A percentile compares a stretch with the other conserved stretches of the same genome.
phyloP scores from a whole-genome alignment of 2,888 invertebrate genomes.

The Thysanoteuthis rhombus region DNA sequence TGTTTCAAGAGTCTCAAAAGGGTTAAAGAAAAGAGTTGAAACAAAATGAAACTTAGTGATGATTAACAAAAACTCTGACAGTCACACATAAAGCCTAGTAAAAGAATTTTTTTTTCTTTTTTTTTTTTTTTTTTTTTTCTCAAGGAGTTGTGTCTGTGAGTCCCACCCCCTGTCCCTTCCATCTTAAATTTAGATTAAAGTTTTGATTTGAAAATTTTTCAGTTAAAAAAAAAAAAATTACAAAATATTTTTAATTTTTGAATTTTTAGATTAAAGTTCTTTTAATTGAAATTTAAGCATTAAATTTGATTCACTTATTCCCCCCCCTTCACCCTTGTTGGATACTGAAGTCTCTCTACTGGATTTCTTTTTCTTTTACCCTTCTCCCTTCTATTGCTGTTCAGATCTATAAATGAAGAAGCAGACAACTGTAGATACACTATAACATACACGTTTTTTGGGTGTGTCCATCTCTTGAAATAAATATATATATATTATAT shows the following conservation, averaged over 20 bases:
- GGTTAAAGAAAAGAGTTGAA: not conserved
- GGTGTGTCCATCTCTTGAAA: not conserved
- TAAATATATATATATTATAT: not conserved
- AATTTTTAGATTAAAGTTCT: not conserved
- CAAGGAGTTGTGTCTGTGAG: not conserved
- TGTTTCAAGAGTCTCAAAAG: too few relatives aligned
- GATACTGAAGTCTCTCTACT: not conserved
- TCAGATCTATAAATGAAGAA: constrained; percentile 12
- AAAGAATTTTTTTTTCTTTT: not conserved
- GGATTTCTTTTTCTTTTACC: not conserved
- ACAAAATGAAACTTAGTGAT: not conserved
- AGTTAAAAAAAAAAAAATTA: too few relatives aligned
- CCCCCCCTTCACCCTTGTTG: not conserved
- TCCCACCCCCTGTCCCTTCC: not conserved
- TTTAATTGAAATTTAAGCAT: not conserved
- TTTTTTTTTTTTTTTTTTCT: not conserved
- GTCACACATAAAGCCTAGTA: not conserved
- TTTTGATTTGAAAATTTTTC: not conserved
- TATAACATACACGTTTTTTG: constrained; percentile 12
- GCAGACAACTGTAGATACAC: not conserved
- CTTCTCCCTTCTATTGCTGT: not conserved
- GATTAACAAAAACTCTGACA: not conserved
- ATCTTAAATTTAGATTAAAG: not conserved
- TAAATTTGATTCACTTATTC: not conserved
- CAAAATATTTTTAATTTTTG: not conserved